Evolutionary conservation across 2,113 vertebrate genomes (phyloP).

Genomic region (Rhabdomys dilectus): DNA sequence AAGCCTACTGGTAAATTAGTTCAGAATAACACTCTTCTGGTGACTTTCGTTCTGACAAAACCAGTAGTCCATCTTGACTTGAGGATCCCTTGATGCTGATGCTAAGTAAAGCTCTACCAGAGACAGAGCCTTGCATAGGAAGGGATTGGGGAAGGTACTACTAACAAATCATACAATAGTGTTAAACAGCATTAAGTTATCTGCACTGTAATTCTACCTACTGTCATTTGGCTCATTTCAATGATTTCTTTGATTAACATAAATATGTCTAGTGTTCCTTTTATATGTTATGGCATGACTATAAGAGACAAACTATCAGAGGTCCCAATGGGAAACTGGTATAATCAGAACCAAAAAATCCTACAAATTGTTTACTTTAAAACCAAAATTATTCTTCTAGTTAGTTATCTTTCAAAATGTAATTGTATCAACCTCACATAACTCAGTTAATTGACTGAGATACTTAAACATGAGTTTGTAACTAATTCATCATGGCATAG

Average conservation of each 20-base stretch:
- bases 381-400: slow-evolving; percentile 9
- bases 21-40: background rate
- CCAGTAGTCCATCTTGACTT: background rate
- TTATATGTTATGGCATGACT: background rate
- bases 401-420: slow-evolving; percentile 51
- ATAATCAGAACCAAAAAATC: background rate
- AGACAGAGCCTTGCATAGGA: background rate
- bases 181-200: background rate
- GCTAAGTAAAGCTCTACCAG: background rate
- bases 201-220: background rate
- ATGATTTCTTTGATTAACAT: background rate
- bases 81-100: no score
- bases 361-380: slow-evolving; percentile 46
- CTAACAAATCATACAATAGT: background rate
- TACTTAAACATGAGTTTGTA: slow-evolving; percentile 7
- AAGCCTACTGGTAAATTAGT: background rate
- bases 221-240: background rate
- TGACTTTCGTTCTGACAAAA: background rate
- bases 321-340: background rate
- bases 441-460: slow-evolving; percentile 48
- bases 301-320: background rate
- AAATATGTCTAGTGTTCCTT: background rate
- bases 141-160: background rate
- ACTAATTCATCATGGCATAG: slow-evolving; percentile 38
- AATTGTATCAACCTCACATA: background rate